Evolutionary conservation across 2,113 vertebrate species (phyloP).

Genomic region (Urocynchramus pylzowi): DNA sequence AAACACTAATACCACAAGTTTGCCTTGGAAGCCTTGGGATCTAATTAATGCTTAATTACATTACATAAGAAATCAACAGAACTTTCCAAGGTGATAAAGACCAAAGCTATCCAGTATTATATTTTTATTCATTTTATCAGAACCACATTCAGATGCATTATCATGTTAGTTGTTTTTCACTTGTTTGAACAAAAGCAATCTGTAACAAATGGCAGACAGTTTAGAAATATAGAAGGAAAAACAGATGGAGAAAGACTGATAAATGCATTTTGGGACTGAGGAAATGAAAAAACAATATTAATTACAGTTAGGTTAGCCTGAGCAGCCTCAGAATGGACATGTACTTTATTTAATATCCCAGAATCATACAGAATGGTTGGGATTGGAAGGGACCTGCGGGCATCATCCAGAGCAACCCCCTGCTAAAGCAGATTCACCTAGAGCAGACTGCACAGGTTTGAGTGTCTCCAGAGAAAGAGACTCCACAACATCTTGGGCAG

Average conservation of each 20-base stretch:
- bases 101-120: neutral
- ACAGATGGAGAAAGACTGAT: neutral
- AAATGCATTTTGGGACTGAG: neutral
- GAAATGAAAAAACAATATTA: neutral
- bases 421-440: neutral
- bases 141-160: neutral
- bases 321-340: neutral
- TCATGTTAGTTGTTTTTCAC: neutral
- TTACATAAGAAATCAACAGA: neutral
- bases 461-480: neutral
- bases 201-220: neutral
- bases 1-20: neutral
- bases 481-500: neutral
- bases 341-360: neutral
- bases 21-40: neutral
- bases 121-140: neutral
- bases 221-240: neutral
- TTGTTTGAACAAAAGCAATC: neutral
- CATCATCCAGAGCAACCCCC: neutral
- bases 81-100: constrained; percentile 23
- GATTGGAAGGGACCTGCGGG: neutral
- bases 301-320: neutral
- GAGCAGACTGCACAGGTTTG: neutral
- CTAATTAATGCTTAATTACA: constrained; percentile 27
- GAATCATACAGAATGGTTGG: neutral